Evolutionary conservation across 1,140 invertebrate species (phyloP).

Genomic region (Camponotus pennsylvanicus): DNA sequence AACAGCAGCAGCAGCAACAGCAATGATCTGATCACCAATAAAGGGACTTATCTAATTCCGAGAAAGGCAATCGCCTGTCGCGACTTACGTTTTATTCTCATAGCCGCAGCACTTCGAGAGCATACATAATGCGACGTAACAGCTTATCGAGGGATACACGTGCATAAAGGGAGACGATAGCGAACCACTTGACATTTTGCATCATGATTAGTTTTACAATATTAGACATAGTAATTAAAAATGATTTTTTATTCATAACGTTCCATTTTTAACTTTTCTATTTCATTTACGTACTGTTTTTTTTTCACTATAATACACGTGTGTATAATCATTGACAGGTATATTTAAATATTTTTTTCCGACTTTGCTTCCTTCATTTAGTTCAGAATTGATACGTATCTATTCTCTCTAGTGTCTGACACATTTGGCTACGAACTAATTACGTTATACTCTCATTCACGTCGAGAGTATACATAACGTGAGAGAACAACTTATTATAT

Average conservation of each 20-base stretch:
- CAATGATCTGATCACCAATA: conserved; percentile 83
- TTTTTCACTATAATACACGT: neutral
- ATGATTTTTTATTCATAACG: neutral
- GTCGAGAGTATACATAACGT: neutral
- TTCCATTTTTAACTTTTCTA: neutral
- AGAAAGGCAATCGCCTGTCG: conserved; percentile 77
- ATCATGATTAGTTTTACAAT: conserved; percentile 17
- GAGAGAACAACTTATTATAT: neutral
- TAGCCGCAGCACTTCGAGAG: conserved; percentile 28
- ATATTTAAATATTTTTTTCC: neutral
- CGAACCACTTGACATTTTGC: neutral
- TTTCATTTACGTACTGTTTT: neutral
- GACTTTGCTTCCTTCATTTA: neutral
- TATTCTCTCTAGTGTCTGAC: neutral
- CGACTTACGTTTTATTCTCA: conserved; percentile 64
- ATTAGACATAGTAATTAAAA: neutral
- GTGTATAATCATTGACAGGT: neutral
- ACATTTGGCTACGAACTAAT: neutral
- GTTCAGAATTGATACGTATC: neutral
- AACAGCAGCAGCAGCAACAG: conserved; percentile 72
- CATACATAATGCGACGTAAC: conserved; percentile 52
- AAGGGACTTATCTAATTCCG: conserved; percentile 82
- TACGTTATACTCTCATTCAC: neutral
- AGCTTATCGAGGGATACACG: conserved; percentile 14
- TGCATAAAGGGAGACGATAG: neutral